These are phyloP conservation scores for Heteronetta atricapilla DNA, from an alignment of 2,113 vertebrate species.

Conservation along the genomic window DNA sequence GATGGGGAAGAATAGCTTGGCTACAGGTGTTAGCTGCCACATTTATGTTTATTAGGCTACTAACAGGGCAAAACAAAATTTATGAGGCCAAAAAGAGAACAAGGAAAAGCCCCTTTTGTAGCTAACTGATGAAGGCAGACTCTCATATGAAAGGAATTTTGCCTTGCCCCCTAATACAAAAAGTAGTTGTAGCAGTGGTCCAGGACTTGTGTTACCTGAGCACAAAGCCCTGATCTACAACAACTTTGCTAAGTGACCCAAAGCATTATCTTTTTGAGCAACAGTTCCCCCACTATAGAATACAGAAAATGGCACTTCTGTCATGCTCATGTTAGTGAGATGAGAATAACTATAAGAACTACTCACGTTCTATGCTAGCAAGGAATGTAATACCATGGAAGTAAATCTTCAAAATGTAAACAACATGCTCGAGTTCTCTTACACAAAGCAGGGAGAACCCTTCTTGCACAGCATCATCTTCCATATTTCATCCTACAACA, in stretches of 20 bases:
- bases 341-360: background rate
- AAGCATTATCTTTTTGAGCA: background rate
- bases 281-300: background rate
- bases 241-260: background rate
- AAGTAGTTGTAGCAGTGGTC: background rate
- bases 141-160: background rate
- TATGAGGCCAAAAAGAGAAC: background rate
- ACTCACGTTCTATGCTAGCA: background rate
- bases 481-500: background rate
- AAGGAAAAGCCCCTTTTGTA: background rate
- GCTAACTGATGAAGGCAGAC: background rate
- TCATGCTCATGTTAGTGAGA: background rate
- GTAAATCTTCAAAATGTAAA: background rate
- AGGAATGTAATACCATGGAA: background rate
- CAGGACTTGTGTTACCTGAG: background rate
- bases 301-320: background rate
- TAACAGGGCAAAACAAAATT: background rate
- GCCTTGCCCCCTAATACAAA: background rate
- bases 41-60: background rate
- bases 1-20: rapidly evolving
- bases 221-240: background rate
- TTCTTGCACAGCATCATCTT: background rate
- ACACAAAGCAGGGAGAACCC: background rate
- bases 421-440: background rate
- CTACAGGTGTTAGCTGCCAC: background rate